phyloP scores from a whole-genome alignment of 2,797 vertebrate genomes.

The Esox lucius region DNA sequence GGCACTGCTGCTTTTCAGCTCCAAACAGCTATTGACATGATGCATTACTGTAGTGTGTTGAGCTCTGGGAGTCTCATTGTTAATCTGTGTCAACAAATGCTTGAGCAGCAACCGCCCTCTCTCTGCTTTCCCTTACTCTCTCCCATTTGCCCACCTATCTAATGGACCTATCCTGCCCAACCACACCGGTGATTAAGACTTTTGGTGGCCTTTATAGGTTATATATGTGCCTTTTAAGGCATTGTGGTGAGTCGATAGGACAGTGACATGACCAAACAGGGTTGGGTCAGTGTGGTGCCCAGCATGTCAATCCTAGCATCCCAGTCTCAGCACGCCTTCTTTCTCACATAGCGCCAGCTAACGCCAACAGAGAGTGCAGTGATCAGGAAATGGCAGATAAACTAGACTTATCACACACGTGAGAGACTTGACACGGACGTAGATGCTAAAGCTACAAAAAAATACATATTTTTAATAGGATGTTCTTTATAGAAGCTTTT shows the following conservation, averaged over 20 bases:
- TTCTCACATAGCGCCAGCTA: conserved; percentile 31
- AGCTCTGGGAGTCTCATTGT: conserved; percentile 72
- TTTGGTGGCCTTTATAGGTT: conserved; percentile 61
- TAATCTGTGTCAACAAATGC: conserved; percentile 76
- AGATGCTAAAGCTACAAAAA: conserved; percentile 56
- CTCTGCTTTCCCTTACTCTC: conserved; percentile 30
- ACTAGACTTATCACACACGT: conserved; percentile 33
- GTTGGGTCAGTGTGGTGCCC: conserved; percentile 52
- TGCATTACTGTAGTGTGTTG: conserved; percentile 71
- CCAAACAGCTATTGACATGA: conserved; percentile 72
- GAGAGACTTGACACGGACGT: conserved; percentile 60
- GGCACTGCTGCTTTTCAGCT: conserved; percentile 65
- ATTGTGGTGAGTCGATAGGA: conserved; percentile 58
- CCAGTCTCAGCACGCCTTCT: conserved; percentile 16
- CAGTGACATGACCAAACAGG: conserved; percentile 44
- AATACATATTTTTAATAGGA: conserved; percentile 14
- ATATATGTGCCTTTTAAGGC: conserved; percentile 65
- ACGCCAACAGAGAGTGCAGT: conserved; percentile 31
- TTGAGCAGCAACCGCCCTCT: conserved; percentile 62
- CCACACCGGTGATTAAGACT: conserved; percentile 71
- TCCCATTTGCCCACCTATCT: conserved; percentile 67
- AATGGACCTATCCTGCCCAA: conserved; percentile 75
- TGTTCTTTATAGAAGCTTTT: conserved; percentile 45
- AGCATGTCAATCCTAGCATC: conserved; percentile 31
- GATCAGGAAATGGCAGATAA: conserved; percentile 49